These are phyloP conservation scores for Indicator indicator DNA, from an alignment of 2,113 vertebrate genomes.

Conservation along the genomic window DNA sequence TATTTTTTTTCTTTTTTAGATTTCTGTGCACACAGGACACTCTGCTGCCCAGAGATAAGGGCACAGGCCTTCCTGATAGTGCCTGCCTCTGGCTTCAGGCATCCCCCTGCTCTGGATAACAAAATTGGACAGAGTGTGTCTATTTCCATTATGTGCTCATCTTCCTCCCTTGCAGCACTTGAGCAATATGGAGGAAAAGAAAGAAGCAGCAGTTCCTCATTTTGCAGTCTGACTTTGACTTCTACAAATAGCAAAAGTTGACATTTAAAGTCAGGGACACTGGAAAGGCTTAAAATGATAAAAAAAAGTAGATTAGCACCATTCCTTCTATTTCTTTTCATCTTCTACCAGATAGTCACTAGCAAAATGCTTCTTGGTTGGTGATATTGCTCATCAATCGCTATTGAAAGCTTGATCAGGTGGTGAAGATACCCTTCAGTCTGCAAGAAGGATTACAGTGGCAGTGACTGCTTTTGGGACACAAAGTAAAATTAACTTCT, in stretches of 20 bases:
- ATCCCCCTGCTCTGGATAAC: neutral
- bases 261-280: neutral
- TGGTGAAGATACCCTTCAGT: conserved; percentile 75
- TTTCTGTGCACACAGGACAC: neutral
- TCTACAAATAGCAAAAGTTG: neutral
- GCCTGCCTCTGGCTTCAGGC: neutral
- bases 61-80: neutral
- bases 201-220: neutral
- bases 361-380: neutral
- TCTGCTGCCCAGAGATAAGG: neutral
- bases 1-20: too few relatives aligned
- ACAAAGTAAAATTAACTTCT: conserved; percentile 85
- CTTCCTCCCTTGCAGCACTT: neutral
- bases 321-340: neutral
- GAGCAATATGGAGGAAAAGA: neutral
- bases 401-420: conserved; percentile 75
- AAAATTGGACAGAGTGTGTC: neutral
- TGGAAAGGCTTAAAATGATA: neutral
- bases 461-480: conserved; percentile 82
- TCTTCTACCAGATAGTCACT: neutral
- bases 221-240: neutral
- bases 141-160: neutral
- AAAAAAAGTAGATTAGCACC: neutral
- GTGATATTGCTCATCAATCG: conserved; percentile 66
- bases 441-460: conserved; percentile 79